These are phyloP conservation scores for Sarcophaga caerulescens DNA, from an alignment of 2,888 invertebrate species.

Conservation along the genomic window DNA sequence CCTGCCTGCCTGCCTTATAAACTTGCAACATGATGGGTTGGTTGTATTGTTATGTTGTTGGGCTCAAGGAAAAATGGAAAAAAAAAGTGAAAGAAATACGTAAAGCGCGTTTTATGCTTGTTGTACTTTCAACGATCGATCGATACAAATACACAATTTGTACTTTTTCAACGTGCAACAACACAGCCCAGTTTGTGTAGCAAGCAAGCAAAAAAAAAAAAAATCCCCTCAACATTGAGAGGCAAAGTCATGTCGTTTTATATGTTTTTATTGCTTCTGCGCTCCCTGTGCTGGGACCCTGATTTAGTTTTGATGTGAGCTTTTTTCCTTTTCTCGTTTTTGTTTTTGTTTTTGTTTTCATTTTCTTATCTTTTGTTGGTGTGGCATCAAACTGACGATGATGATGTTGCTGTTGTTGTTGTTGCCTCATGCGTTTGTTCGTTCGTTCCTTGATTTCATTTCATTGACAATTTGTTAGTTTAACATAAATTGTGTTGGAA, in stretches of 20 bases:
- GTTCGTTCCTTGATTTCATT: conserved; percentile 26
- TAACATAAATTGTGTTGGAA: conserved; percentile 65
- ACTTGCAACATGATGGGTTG: conserved; percentile 39
- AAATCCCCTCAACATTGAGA: neutral
- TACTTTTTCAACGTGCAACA: conserved; percentile 45
- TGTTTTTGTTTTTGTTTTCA: conserved; percentile 30
- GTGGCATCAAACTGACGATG: conserved; percentile 32
- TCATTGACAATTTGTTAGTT: conserved; percentile 68
- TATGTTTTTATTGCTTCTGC: neutral
- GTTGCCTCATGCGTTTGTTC: conserved; percentile 23
- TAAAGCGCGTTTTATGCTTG: conserved; percentile 60
- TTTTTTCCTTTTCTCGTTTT: neutral
- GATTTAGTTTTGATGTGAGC: conserved; percentile 59
- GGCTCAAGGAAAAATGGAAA: conserved; percentile 24
- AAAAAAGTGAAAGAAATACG: conserved; percentile 6
- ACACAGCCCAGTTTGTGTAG: conserved; percentile 27
- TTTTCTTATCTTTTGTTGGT: conserved; percentile 47
- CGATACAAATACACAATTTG: conserved; percentile 61
- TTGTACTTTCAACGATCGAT: conserved; percentile 57
- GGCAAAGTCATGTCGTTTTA: conserved; percentile 10
- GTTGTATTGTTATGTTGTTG: conserved; percentile 20
- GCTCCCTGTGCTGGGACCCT: conserved; percentile 30
- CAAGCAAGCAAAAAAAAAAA: too few species aligned
- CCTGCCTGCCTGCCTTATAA: neutral
- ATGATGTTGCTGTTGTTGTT: neutral